Evolutionary conservation across 2,888 invertebrate genomes (phyloP), one percentile per base, ranked within the genome.

Genomic region (Hyposoter dolosus): DNA sequence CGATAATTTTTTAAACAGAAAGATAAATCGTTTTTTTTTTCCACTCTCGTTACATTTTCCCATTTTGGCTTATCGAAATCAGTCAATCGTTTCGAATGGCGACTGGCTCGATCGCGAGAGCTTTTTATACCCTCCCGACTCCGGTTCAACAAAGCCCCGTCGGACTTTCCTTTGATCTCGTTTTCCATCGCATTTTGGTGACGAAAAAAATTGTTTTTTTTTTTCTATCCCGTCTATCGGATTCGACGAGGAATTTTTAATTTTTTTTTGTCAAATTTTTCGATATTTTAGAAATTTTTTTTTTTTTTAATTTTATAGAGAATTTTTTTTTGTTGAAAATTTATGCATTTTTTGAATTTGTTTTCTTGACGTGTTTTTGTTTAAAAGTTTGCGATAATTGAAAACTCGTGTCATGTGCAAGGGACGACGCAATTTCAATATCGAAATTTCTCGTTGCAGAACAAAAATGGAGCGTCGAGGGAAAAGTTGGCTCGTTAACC

Each of bases 1-100:
- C 83, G 79, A 83, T 79, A 79, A 74, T 68, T 60, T 79, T 19
- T 23, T 60, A 79, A 83, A 68, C 40, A 28, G 53, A 72, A 78
- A 68, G 74, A 35, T 43, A 40, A 79, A 47, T 56, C 23, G 32
- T 4, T 47, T 78, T 74, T 45, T 28, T 45, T 28, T 69, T 28
- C 15, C 23, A 10, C 32, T 72, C 72, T 72, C 47, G 32, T 45
- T 72, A 53, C 74, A 50, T 68, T 65, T 23, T 74, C 60, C 45
- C 19, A 60, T 35, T 74, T 23, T 43, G 43, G 56, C 43, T 75
- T 75, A 75, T 75, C 74, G 10, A 63, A 75, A 43, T 45, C 45
- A 63, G 43, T 28, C 43, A 63, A 43, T 69, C 69, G 28, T 28
- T 43, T 45, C 23, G 45, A 43, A 47, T 69, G 17, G 19, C 17